These are phyloP conservation scores for Sciurus carolinensis DNA, from an alignment of 2,797 vertebrate species.

Conservation along the genomic window DNA sequence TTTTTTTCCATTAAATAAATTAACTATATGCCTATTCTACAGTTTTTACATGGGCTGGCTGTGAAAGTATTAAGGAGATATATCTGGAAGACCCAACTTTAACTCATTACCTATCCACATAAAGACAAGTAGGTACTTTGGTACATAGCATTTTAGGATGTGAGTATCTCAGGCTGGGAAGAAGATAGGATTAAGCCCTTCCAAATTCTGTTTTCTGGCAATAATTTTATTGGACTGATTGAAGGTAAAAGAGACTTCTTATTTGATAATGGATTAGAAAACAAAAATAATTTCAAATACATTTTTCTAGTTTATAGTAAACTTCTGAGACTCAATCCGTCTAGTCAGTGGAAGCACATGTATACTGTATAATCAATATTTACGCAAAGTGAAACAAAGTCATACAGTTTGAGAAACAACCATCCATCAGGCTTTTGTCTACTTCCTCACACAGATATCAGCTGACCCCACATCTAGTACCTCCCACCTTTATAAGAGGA, in stretches of 20 bases:
- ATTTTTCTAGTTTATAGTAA: neutral
- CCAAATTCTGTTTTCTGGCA: conserved; percentile 34
- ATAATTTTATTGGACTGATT: neutral
- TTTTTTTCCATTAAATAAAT: conserved; percentile 58
- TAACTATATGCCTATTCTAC: conserved; percentile 25
- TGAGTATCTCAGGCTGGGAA: neutral
- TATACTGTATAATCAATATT: neutral
- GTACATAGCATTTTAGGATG: conserved; percentile 10
- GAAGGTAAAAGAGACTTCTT: conserved; percentile 42
- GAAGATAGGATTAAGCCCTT: neutral
- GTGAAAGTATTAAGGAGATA: conserved; percentile 53
- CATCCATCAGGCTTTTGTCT: neutral
- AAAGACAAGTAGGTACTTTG: neutral
- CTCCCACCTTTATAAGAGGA: neutral
- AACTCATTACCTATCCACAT: neutral
- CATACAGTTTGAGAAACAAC: neutral
- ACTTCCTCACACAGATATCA: neutral
- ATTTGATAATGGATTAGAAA: neutral
- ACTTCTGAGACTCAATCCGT: neutral
- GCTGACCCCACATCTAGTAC: neutral
- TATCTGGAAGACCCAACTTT: neutral
- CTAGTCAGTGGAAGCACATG: neutral
- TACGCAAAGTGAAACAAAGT: neutral
- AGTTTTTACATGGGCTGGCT: neutral
- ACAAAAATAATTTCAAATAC: neutral